phyloP scores from a whole-genome alignment of 64 coral and sea anemone species.

The Montipora capricornis region DNA sequence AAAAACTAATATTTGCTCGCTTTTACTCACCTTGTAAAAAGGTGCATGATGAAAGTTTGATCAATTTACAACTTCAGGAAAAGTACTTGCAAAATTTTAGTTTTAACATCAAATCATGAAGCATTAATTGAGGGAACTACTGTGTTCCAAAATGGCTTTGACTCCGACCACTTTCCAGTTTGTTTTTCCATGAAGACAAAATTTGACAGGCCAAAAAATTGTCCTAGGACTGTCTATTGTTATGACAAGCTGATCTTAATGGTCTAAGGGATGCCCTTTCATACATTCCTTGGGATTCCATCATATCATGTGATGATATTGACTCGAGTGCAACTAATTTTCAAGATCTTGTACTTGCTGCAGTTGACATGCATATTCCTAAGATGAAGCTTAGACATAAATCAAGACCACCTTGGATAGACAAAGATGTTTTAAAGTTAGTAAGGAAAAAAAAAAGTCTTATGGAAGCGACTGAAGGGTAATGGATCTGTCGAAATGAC shows the following conservation, averaged over 20 bases:
- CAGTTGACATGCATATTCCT: too few species aligned
- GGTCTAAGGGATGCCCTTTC: conserved; percentile 70
- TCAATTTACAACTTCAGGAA: too few species aligned
- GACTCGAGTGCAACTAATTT: conserved; percentile 51
- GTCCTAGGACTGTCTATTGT: conserved; percentile 47
- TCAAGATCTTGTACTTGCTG: conserved; percentile 17
- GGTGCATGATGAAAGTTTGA: too few species aligned
- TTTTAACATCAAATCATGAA: conserved; percentile 34
- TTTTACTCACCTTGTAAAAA: too few species aligned
- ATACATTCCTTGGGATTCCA: conserved; percentile 67
- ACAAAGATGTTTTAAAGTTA: too few species aligned
- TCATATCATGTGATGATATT: conserved; percentile 58
- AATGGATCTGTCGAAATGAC: too few species aligned
- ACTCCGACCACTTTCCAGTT: conserved; percentile 62
- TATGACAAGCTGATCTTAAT: conserved; percentile 70
- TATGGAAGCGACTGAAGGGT: too few species aligned
- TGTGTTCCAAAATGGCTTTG: conserved; percentile 36
- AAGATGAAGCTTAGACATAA: too few species aligned
- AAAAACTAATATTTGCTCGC: too few species aligned
- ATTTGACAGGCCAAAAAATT: conserved; percentile 52
- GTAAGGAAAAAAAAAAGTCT: too few species aligned
- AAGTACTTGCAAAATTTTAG: too few species aligned
- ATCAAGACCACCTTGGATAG: too few species aligned
- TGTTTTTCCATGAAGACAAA: conserved; percentile 59
- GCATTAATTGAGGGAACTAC: conserved; percentile 54